A percentile compares a stretch with the other conserved stretches of the same genome.
These are phyloP conservation scores for Pseudomyrmex sp. DNA, from an alignment of 1,140 invertebrate genomes.

Conservation along the genomic window DNA sequence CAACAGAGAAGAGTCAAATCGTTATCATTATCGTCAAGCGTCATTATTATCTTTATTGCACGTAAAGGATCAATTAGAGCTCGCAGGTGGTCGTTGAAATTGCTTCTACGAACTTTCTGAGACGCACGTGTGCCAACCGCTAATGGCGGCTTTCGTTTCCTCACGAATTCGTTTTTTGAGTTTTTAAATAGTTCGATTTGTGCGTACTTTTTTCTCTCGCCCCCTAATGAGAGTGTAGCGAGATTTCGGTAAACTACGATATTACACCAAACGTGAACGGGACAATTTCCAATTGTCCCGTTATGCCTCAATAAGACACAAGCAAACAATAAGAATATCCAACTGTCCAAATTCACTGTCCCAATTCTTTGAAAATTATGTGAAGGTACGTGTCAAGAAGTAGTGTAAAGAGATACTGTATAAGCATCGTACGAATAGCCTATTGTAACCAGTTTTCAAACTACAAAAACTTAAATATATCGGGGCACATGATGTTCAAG, in stretches of 20 bases:
- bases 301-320: background rate
- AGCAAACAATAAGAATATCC: background rate
- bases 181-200: background rate
- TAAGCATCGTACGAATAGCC: no score
- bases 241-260: conserved; percentile 8
- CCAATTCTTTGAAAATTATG: no score
- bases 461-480: no score
- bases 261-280: background rate
- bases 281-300: background rate
- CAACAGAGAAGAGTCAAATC: conserved; percentile 38
- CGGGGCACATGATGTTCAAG: no score
- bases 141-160: conserved; percentile 44
- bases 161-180: conserved; percentile 38
- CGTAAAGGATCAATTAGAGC: conserved; percentile 43
- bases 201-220: background rate
- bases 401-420: no score
- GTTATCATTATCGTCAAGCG: conserved; percentile 30
- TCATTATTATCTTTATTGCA: conserved; percentile 52
- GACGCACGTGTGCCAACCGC: conserved; percentile 42
- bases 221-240: conserved; percentile 5
- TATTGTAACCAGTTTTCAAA: no score
- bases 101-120: conserved; percentile 54
- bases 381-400: no score
- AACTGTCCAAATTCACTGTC: background rate
- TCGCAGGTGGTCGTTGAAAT: conserved; percentile 40